Conservation (phyloP, 2,113 vertebrate species). For the Octodon degus region DNA sequence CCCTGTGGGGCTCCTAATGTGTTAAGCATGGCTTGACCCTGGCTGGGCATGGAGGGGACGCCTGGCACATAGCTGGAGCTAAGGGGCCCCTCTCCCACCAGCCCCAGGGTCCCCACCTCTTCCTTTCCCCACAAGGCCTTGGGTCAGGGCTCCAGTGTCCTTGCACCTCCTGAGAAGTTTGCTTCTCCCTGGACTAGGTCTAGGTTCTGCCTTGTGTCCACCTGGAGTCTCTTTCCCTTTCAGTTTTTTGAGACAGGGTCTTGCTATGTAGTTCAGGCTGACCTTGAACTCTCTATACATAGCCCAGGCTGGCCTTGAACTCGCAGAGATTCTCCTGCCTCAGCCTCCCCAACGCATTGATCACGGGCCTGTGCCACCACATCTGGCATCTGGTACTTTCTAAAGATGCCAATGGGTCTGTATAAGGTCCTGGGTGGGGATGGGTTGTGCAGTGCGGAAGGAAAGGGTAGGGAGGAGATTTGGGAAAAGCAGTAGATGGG, state of each 20-base stretch:
- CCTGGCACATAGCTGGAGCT: neutral
- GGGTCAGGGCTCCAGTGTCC: neutral
- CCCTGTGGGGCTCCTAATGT: neutral
- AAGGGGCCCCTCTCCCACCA: neutral
- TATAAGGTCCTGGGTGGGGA: accelerated
- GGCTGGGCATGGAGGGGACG: neutral
- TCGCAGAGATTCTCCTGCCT: neutral
- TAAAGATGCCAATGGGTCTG: neutral
- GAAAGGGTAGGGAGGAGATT: neutral
- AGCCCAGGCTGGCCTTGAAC: neutral
- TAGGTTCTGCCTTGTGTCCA: neutral
- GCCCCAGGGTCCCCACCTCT: neutral
- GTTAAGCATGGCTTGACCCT: accelerated
- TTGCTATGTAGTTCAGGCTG: neutral
- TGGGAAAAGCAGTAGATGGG: neutral
- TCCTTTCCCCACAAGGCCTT: neutral
- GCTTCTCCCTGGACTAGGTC: neutral
- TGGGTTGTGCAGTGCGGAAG: accelerated
- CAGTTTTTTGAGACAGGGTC: neutral
- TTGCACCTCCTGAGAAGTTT: neutral
- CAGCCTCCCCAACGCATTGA: neutral
- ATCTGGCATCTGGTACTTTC: neutral
- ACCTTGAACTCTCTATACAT: neutral
- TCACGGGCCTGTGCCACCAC: neutral
- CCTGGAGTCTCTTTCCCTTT: neutral